Conservation (phyloP, 2,797 vertebrate genomes). For the Gadopsis marmoratus region DNA sequence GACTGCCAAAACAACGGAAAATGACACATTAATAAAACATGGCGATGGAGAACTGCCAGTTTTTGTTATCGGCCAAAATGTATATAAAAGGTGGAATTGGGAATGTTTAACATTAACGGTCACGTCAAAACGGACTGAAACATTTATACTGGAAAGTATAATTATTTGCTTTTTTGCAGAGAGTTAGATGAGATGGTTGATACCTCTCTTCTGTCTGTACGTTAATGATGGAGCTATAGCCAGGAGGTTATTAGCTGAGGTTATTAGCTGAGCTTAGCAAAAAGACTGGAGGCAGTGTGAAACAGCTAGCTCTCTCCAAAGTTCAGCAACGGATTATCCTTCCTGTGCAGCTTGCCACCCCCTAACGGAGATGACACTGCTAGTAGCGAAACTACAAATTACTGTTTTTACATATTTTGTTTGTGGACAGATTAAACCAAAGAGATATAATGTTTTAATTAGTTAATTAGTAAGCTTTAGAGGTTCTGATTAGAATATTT, state of each 20-base stretch:
- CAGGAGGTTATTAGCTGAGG: not conserved
- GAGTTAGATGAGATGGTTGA: not conserved
- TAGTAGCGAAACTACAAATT: not conserved
- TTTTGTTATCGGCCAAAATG: conserved; percentile 23
- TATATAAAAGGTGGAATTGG: not conserved
- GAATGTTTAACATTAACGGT: conserved; percentile 7
- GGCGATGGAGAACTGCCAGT: conserved; percentile 14
- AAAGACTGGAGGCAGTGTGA: not conserved
- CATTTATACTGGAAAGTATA: not conserved
- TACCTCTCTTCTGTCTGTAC: not conserved
- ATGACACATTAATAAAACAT: conserved; percentile 59
- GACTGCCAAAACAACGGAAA: conserved; percentile 29
- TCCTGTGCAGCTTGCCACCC: not conserved
- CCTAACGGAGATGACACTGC: not conserved
- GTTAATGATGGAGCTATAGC: not conserved
- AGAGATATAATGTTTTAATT: not conserved
- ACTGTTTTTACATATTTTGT: not conserved
- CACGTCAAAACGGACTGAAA: not conserved
- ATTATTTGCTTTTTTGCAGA: not conserved
- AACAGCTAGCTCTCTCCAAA: not conserved
- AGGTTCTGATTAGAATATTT: not conserved
- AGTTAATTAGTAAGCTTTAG: not conserved
- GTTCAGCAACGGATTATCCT: not conserved
- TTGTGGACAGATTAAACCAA: not conserved
- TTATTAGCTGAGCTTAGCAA: not conserved